Base-by-base conservation (phyloP, 1,140 invertebrate species). In the Drosophila carrolli region DNA sequence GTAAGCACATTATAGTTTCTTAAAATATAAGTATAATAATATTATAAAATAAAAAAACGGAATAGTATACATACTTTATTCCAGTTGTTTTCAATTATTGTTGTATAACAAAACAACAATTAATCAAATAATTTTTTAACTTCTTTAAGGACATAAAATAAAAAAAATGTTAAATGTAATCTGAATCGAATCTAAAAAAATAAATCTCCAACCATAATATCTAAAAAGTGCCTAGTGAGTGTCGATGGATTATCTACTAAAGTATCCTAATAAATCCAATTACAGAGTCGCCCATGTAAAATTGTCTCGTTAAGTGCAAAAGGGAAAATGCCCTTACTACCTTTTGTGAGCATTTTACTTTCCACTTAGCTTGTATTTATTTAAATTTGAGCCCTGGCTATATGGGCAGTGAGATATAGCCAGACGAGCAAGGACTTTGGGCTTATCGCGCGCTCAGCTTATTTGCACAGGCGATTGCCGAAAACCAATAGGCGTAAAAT, bases 401-500 rank as follows among this genome's bases (percentile, higher is more conserved):
- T 63, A 44, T 53, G 56, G 47, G 27, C 27, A 46, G n/a, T 44
- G 43, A 73, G 61, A 75, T 77, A 50, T 41, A 38, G 51, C 27
- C 55, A 46, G 71, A 53, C 50, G 29, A 59, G 58, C 19, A 43
- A 54, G 81, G 55, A 57, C 66, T 70, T 55, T 68, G 72, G 76
- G 88, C 88, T 91, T 91, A 91, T 91, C 88, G 77, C 88, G 76
- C 43, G 72, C 81, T 71, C 66, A 76, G 89, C 88, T 83, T 91
- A 91, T 91, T 91, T 91, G 89, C 89, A 91, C 89, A 91, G 89
- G 89, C 89, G 89, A 91, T 84, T 91, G 88, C 79, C 81, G 73
- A 91, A 91, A 91, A 91, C 84, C 89, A 91, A 91, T 91, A 75
- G 78, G 89, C 89, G 89, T 91, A 91, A 91, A 91, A 91, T 91